Evolutionary conservation across 2,113 vertebrate genomes (phyloP).

Genomic region (Microtus ochrogaster): DNA sequence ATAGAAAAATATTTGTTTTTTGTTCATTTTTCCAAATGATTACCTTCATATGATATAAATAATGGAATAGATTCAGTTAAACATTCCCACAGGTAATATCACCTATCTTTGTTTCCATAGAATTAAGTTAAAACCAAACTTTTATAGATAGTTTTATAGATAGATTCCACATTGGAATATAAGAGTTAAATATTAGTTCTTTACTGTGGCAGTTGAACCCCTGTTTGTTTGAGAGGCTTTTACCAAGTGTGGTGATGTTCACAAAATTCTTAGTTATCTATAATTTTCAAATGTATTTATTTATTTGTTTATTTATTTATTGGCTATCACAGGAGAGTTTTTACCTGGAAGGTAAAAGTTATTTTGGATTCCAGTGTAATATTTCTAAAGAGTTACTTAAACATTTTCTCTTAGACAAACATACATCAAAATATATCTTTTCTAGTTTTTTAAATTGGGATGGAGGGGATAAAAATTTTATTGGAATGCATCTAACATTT

Average conservation of each 20-base stretch:
- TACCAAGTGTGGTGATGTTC: background rate
- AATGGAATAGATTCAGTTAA: background rate
- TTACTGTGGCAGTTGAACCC: background rate
- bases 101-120: background rate
- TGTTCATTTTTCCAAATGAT: background rate
- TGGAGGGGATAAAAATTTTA: background rate
- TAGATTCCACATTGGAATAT: background rate
- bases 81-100: background rate
- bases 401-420: background rate
- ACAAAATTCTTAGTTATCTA: background rate
- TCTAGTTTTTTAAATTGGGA: background rate
- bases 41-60: background rate
- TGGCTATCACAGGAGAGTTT: background rate
- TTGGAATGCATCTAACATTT: background rate
- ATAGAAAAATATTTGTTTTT: constrained; percentile 21
- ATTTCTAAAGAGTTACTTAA: background rate
- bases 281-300: no score
- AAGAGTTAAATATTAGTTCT: background rate
- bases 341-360: background rate
- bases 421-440: background rate
- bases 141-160: no score
- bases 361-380: background rate
- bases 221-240: background rate
- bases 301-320: background rate
- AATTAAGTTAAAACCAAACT: constrained; percentile 28